phyloP scores from a whole-genome alignment of 1,140 invertebrate genomes.

The Andricus grossulariae region DNA sequence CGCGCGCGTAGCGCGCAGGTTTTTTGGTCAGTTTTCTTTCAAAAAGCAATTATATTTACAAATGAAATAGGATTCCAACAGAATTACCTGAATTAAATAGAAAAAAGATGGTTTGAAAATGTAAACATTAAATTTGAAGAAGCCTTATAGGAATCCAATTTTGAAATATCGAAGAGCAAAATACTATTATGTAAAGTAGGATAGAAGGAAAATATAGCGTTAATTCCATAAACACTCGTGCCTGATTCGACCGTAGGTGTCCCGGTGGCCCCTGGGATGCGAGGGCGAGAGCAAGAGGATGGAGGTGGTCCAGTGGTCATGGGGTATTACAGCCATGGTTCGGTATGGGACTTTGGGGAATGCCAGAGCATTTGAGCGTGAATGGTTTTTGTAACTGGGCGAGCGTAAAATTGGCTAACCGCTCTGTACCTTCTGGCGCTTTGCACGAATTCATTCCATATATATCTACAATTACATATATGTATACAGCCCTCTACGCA shows the following conservation, averaged over 20 bases:
- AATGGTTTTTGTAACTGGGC: constrained; percentile 75
- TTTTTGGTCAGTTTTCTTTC: too few relatives aligned
- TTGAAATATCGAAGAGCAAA: constrained; percentile 61
- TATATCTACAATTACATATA: not conserved
- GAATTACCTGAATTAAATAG: too few relatives aligned
- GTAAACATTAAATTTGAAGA: too few relatives aligned
- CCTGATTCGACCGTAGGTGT: constrained; percentile 15
- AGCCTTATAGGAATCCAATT: constrained; percentile 53
- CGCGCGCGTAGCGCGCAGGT: too few relatives aligned
- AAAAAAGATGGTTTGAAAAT: too few relatives aligned
- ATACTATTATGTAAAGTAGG: not conserved
- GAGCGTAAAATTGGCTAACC: constrained; percentile 76
- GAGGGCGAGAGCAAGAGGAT: constrained; percentile 33
- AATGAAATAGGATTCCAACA: too few relatives aligned
- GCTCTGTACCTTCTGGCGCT: constrained; percentile 65
- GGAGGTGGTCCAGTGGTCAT: constrained; percentile 34
- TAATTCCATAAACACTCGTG: constrained; percentile 27
- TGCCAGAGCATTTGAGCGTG: constrained; percentile 73
- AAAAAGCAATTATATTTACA: too few relatives aligned
- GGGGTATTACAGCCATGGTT: constrained; percentile 51
- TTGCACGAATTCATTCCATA: constrained; percentile 63
- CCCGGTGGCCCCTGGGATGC: not conserved
- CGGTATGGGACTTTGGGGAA: constrained; percentile 64
- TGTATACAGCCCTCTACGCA: constrained; percentile 13
- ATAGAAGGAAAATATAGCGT: not conserved